Conservation (phyloP, 2,797 vertebrate species). For the Alosa sapidissima region DNA sequence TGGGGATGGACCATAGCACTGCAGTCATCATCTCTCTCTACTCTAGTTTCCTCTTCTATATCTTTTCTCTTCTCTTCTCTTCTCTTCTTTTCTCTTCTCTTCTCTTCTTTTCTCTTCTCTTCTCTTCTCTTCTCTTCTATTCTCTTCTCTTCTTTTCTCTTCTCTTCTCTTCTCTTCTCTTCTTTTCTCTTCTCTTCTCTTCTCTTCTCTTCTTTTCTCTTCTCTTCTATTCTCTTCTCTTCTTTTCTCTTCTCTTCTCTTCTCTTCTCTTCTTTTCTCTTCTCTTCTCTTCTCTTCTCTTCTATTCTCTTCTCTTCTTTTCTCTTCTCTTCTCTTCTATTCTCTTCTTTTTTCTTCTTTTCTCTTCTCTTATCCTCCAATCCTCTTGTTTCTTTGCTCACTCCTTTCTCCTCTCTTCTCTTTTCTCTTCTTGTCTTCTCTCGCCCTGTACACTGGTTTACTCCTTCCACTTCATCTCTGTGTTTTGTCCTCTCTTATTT, state of each 20-base stretch:
- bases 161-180: conserved; percentile 56
- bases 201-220: conserved; percentile 47
- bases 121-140: background rate
- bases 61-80: conserved; percentile 50
- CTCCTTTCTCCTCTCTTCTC: no score
- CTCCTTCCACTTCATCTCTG: background rate
- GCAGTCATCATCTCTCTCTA: background rate
- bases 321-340: conserved; percentile 37
- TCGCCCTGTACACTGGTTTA: background rate
- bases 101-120: background rate
- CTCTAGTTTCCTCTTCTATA: background rate
- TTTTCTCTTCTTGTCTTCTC: conserved; percentile 22
- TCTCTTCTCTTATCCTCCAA: conserved; percentile 30
- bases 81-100: background rate
- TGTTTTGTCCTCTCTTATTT: background rate
- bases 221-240: no score
- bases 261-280: conserved; percentile 43
- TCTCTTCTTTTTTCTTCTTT: conserved; percentile 42
- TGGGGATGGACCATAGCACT: background rate
- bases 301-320: conserved; percentile 34
- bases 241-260: conserved; percentile 24
- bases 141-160: conserved; percentile 25
- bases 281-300: conserved; percentile 36
- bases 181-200: conserved; percentile 24
- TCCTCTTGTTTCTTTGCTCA: background rate